phyloP scores from a whole-genome alignment of 2,888 invertebrate genomes.

The Sinhomidia bicolor region DNA sequence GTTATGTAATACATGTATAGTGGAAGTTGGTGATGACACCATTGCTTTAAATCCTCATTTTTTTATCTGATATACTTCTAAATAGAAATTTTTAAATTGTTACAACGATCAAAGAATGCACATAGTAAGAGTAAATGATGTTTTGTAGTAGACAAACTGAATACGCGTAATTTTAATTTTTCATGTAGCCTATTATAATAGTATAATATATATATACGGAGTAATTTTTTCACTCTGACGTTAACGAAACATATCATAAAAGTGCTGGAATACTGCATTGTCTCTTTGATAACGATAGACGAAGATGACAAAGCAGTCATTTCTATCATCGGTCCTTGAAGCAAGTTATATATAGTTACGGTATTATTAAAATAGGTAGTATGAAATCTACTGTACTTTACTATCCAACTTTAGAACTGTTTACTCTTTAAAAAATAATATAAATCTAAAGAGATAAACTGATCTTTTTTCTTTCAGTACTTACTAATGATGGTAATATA shows the following conservation, averaged over 20 bases:
- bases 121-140: background rate
- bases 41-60: slow-evolving; percentile 1
- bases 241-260: slow-evolving; percentile 79
- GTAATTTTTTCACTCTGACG: slow-evolving; percentile 64
- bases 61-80: background rate
- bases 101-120: background rate
- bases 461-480: background rate
- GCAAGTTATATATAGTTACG: slow-evolving; percentile 29
- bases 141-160: background rate
- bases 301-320: slow-evolving; percentile 48
- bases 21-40: background rate
- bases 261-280: slow-evolving; percentile 78
- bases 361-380: background rate
- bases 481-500: background rate
- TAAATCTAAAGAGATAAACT: background rate
- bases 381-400: background rate
- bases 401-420: background rate
- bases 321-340: slow-evolving; percentile 69
- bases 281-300: slow-evolving; percentile 50
- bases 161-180: background rate
- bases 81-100: background rate
- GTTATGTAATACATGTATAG: no score
- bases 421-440: background rate
- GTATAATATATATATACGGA: background rate
- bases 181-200: no score